Conservation (phyloP, 2,113 vertebrate genomes). For the Pao palembangensis region DNA sequence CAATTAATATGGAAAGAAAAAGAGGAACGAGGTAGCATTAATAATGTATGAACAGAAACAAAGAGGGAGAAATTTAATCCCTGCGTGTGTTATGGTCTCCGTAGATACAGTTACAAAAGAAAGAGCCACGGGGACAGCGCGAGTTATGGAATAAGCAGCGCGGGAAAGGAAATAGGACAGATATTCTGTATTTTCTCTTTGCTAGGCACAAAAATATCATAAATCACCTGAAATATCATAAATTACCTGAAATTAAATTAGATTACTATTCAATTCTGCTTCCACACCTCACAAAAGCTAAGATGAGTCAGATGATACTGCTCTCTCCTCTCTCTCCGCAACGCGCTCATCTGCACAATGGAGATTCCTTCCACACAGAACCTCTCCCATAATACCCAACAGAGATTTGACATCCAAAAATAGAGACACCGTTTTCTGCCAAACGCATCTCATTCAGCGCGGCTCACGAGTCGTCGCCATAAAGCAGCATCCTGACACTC, state of each 20-base stretch:
- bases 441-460: slow-evolving; percentile 40
- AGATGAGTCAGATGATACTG: not conserved
- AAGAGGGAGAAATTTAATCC: slow-evolving; percentile 36
- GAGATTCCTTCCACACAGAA: slow-evolving; percentile 34
- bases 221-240: slow-evolving; percentile 4
- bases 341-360: slow-evolving; percentile 16
- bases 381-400: slow-evolving; percentile 30
- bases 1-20: slow-evolving; percentile 49
- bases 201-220: slow-evolving; percentile 13
- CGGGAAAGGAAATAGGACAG: slow-evolving; percentile 1
- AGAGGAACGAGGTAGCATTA: slow-evolving; percentile 37
- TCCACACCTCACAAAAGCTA: not conserved
- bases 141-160: slow-evolving; percentile 23
- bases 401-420: slow-evolving; percentile 56
- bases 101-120: slow-evolving; percentile 3
- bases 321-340: not conserved
- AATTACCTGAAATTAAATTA: slow-evolving; percentile 7
- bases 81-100: slow-evolving; percentile 33
- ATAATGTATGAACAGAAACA: slow-evolving; percentile 50
- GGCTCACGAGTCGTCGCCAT: slow-evolving; percentile 48
- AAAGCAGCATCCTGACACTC: slow-evolving; percentile 57
- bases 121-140: not conserved
- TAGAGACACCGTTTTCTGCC: slow-evolving; percentile 47
- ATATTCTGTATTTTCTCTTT: slow-evolving; percentile 11
- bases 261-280: not conserved